phyloP scores from a whole-genome alignment of 2,888 invertebrate genomes.

The Aplocera efformata region DNA sequence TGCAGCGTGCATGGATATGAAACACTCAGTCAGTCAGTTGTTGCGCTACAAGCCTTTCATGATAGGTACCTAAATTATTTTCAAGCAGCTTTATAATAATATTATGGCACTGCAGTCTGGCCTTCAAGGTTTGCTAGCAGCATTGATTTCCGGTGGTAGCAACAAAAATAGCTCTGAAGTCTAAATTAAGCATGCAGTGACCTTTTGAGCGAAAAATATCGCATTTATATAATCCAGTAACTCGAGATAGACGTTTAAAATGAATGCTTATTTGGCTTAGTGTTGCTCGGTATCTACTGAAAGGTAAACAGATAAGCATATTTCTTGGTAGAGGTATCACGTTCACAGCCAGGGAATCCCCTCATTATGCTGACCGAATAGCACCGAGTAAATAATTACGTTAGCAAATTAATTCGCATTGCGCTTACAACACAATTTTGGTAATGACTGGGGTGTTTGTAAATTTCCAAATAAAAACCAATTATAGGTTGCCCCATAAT shows the following conservation, averaged over 20 bases:
- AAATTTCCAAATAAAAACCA: too few species aligned
- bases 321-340: constrained; percentile 5
- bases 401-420: too few species aligned
- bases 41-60: too few species aligned
- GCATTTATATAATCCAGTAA: background rate
- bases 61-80: too few species aligned
- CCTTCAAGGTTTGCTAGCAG: constrained; percentile 13
- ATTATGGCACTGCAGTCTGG: constrained; percentile 15
- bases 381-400: too few species aligned
- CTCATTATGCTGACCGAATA: constrained; percentile 13
- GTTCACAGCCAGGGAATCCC: constrained; percentile 17
- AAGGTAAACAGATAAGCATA: background rate
- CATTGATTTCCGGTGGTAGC: constrained; percentile 7
- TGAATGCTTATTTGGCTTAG: background rate
- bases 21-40: too few species aligned
- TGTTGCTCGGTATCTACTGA: too few species aligned
- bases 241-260: background rate
- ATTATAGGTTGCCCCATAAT: too few species aligned
- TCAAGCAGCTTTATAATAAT: constrained; percentile 8
- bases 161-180: constrained; percentile 6
- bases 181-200: background rate
- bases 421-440: too few species aligned
- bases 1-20: too few species aligned
- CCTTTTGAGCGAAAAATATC: constrained; percentile 1
- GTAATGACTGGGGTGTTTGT: too few species aligned